These are phyloP conservation scores for Ardeotis arabs DNA, from an alignment of 2,113 vertebrate genomes.

Conservation along the genomic window DNA sequence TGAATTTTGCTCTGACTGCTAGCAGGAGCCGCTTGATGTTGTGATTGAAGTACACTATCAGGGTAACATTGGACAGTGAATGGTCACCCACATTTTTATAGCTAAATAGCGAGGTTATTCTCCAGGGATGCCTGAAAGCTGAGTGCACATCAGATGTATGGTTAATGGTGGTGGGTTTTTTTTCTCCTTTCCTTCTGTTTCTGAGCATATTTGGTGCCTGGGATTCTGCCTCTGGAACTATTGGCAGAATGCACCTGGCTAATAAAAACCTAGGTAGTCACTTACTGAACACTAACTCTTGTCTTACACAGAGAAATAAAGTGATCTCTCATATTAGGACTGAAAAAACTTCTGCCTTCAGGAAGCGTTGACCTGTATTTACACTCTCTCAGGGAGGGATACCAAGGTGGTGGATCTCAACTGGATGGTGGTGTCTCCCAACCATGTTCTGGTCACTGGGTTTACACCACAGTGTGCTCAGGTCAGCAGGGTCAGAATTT, in stretches of 20 bases:
- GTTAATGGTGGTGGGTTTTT: not conserved
- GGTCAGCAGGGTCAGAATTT: not conserved
- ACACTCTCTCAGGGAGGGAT: not conserved
- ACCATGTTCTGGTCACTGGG: not conserved
- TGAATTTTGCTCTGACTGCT: not conserved
- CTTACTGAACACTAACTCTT: not conserved
- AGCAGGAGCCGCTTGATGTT: not conserved
- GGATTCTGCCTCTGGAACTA: not conserved
- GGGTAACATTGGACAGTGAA: not conserved
- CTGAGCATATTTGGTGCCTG: not conserved
- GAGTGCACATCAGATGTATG: not conserved
- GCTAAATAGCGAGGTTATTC: not conserved
- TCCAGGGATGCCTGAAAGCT: not conserved
- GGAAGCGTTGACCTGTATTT: not conserved
- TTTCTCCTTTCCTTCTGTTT: not conserved
- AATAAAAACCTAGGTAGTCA: not conserved
- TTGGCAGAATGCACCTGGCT: not conserved
- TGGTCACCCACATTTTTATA: not conserved
- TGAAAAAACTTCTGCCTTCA: not conserved
- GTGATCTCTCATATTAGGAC: not conserved
- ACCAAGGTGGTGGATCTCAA: not conserved
- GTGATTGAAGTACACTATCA: not conserved
- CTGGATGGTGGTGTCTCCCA: not conserved
- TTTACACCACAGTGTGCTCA: fast-evolving
- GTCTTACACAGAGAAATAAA: not conserved